Conservation (phyloP, 2,888 invertebrate species). For the Branchellion lobata region DNA sequence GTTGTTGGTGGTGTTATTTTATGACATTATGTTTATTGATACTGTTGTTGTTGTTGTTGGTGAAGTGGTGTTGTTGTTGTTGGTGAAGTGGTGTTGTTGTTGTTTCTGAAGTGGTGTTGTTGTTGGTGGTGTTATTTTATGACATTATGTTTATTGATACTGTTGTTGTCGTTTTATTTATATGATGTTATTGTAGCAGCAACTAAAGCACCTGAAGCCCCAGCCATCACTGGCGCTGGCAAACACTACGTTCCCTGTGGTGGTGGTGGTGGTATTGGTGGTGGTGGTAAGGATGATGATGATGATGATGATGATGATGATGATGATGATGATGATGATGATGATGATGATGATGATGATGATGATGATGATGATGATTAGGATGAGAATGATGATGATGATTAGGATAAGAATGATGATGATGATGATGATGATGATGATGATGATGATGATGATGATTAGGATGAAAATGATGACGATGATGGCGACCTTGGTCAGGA, state of each 20-base stretch:
- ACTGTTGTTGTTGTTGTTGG: background rate
- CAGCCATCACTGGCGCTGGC: constrained; percentile 94
- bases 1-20: background rate
- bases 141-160: background rate
- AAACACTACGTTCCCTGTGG: constrained; percentile 84
- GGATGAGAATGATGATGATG: too few species aligned
- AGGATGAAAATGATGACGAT: too few species aligned
- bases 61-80: too few species aligned
- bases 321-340: background rate
- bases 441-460: too few species aligned
- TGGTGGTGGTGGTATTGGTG: background rate
- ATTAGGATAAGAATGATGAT: too few species aligned
- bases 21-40: background rate
- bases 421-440: too few species aligned
- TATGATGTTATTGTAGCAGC: too few species aligned
- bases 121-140: background rate
- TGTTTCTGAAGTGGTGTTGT: too few species aligned
- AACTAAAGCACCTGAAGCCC: constrained; percentile 76
- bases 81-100: too few species aligned
- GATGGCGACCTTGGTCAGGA: constrained; percentile 74
- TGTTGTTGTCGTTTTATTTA: background rate
- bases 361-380: background rate
- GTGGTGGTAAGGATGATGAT: background rate
- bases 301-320: background rate
- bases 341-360: background rate